Evolutionary conservation across 2,888 invertebrate genomes (phyloP).

Genomic region (Ochropleura leucogaster): DNA sequence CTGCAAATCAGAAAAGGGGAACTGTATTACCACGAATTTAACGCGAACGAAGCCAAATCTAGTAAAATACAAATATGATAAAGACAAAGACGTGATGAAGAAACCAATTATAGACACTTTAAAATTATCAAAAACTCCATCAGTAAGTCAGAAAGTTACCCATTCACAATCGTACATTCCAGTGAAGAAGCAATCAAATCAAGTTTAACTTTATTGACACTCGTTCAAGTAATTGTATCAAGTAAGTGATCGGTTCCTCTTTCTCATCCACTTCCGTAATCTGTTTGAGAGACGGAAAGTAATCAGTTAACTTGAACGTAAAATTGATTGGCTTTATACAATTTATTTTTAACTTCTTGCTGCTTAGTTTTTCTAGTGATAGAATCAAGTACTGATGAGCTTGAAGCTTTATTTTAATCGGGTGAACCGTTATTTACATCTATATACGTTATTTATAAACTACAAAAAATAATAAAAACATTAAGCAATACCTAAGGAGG

Average conservation of each 20-base stretch:
- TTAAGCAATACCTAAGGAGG: no score
- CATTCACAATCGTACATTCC: neutral
- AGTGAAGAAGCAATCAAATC: neutral
- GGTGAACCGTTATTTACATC: no score
- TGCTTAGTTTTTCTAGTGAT: neutral
- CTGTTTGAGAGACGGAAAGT: conserved; percentile 9
- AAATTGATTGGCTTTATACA: neutral
- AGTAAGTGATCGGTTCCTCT: conserved; percentile 8
- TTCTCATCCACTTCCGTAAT: conserved; percentile 5
- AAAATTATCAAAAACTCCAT: neutral
- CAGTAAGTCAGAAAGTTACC: neutral
- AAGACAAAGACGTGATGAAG: no score
- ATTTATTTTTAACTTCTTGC: neutral
- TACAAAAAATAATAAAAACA: no score
- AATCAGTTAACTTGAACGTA: conserved; percentile 9
- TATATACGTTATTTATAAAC: no score
- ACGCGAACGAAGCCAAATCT: no score
- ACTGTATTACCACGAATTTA: no score
- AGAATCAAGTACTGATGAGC: neutral
- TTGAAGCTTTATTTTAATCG: no score
- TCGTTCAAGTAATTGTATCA: neutral
- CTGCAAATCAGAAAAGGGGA: no score
- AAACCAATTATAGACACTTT: neutral
- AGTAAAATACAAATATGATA: no score
- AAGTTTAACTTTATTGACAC: neutral